Conservation (phyloP, 2,888 invertebrate species). For the Ashinkailepas kermadecensis region DNA sequence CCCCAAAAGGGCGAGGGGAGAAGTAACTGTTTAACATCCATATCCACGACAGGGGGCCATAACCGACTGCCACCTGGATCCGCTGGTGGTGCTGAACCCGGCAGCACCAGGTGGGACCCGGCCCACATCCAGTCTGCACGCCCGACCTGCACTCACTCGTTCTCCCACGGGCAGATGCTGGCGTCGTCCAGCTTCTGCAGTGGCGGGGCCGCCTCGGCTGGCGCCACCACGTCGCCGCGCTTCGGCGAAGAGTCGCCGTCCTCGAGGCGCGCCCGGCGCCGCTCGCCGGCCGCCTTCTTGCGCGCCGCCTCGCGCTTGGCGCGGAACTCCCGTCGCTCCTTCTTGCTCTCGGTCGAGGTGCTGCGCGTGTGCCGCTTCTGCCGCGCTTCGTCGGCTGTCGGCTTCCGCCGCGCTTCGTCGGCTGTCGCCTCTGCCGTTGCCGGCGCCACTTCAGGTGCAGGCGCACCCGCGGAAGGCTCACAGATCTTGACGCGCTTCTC, state of each 20-base stretch:
- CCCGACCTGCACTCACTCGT: conserved; percentile 65
- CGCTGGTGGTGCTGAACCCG: too few species aligned
- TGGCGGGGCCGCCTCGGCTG: conserved; percentile 6
- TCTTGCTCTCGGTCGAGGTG: neutral
- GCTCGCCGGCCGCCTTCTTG: neutral
- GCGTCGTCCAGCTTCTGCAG: conserved; percentile 23
- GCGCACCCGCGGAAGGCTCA: neutral
- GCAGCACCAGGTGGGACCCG: too few species aligned
- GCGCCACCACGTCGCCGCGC: conserved; percentile 21
- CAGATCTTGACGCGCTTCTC: conserved; percentile 4
- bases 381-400: neutral
- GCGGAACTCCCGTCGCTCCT: neutral
- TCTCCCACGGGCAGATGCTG: conserved; percentile 83
- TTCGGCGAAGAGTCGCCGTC: neutral
- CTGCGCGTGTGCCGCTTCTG: neutral
- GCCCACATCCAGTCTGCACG: neutral
- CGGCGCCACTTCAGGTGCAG: neutral
- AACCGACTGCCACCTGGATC: too few species aligned
- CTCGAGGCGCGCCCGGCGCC: neutral
- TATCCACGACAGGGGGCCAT: too few species aligned
- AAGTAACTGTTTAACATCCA: too few species aligned
- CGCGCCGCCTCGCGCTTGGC: neutral
- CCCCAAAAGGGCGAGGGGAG: too few species aligned
- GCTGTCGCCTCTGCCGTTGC: neutral
- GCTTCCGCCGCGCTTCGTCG: neutral